Evolutionary conservation across 1,140 invertebrate genomes (phyloP).

Genomic region (Hypsibius dujardini): DNA sequence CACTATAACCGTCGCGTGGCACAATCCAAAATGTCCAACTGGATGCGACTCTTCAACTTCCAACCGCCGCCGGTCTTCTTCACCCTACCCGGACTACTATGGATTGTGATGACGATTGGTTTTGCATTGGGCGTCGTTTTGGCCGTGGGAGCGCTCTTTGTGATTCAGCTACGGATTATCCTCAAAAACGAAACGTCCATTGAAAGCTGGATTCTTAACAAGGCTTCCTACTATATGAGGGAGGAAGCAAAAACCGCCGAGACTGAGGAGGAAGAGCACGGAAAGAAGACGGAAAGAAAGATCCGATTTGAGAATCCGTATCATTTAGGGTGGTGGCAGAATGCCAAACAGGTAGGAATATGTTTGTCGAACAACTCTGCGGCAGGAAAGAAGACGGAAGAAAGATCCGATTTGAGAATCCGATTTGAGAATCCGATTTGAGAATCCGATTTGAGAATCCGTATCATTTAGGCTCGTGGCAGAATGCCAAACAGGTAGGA

Average conservation of each 20-base stretch:
- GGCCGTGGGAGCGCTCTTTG: constrained; percentile 40
- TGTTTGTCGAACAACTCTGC: too few species aligned
- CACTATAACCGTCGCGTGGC: background rate
- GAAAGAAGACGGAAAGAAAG: constrained; percentile 35
- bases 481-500: constrained; percentile 46
- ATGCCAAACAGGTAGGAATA: constrained; percentile 41
- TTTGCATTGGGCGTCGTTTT: constrained; percentile 23
- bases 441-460: constrained; percentile 57
- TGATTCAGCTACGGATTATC: constrained; percentile 62
- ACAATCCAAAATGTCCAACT: constrained; percentile 16
- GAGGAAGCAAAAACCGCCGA: constrained; percentile 11
- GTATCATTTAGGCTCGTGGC: constrained; percentile 60
- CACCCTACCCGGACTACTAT: constrained; percentile 16
- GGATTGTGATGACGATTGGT: constrained; percentile 16
- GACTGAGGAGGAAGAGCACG: too few species aligned
- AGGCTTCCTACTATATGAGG: constrained; percentile 42
- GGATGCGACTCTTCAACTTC: background rate
- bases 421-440: too few species aligned
- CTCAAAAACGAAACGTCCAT: constrained; percentile 74
- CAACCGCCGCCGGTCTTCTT: constrained; percentile 15
- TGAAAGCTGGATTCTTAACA: constrained; percentile 85
- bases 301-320: constrained; percentile 69
- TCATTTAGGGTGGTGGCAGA: constrained; percentile 54
- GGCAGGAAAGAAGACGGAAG: too few species aligned
- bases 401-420: too few species aligned